Evolutionary conservation across 2,797 vertebrate species (phyloP).

Genomic region (Masticophis lateralis): DNA sequence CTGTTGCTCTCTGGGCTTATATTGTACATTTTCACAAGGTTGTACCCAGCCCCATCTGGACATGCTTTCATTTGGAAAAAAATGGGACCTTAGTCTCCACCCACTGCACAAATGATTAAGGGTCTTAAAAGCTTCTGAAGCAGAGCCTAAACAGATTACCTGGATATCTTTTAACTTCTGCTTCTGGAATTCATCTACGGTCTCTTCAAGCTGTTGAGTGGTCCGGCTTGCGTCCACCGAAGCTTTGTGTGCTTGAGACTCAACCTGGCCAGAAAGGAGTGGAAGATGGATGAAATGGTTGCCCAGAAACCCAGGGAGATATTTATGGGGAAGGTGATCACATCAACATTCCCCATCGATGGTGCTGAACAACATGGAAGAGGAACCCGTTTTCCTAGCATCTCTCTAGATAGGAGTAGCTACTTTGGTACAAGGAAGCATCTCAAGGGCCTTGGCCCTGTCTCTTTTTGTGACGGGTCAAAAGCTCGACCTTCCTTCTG

Average conservation of each 20-base stretch:
- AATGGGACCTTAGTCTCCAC: background rate
- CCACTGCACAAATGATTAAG: no score
- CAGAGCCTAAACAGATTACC: constrained; percentile 50
- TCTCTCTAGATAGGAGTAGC: background rate
- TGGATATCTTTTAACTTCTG: constrained; percentile 80
- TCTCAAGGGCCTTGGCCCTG: constrained; percentile 25
- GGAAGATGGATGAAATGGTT: background rate
- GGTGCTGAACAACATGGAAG: background rate
- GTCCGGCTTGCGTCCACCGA: constrained; percentile 71
- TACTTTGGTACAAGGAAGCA: background rate
- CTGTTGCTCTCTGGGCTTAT: background rate
- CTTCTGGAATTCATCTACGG: constrained; percentile 75
- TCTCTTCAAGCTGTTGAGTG: constrained; percentile 75
- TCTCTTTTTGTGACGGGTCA: background rate
- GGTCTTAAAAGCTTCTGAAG: background rate
- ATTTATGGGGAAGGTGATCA: background rate
- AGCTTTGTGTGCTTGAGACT: constrained; percentile 76
- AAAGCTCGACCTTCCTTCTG: constrained; percentile 20
- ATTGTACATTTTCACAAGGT: background rate
- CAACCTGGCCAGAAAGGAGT: constrained; percentile 65
- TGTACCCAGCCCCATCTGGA: background rate
- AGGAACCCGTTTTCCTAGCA: background rate
- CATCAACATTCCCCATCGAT: background rate
- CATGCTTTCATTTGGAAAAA: background rate
- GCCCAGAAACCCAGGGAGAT: background rate